phyloP scores from a whole-genome alignment of 2,797 vertebrate genomes.

The Chelidonichthys spinosus region DNA sequence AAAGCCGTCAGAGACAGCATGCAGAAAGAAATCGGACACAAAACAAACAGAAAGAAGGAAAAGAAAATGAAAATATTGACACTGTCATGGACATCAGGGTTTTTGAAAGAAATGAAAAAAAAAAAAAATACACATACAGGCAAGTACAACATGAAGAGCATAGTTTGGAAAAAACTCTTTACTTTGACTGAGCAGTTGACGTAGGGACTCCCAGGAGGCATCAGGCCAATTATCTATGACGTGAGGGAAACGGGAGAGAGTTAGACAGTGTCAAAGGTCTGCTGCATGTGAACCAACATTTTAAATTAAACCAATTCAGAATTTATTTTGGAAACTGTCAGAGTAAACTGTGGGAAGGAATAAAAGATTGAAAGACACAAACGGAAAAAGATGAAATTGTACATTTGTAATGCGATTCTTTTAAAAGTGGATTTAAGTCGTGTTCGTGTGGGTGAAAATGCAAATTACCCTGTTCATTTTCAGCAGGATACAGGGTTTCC shows the following conservation, averaged over 20 bases:
- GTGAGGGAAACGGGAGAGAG: constrained; percentile 33
- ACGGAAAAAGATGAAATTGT: neutral
- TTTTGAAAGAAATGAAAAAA: constrained; percentile 55
- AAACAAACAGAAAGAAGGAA: constrained; percentile 65
- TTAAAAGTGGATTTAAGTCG: neutral
- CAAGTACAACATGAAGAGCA: constrained; percentile 14
- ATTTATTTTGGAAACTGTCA: constrained; percentile 24
- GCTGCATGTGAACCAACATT: constrained; percentile 10
- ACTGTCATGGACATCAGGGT: constrained; percentile 50
- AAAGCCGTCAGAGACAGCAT: constrained; percentile 91
- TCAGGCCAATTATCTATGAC: constrained; percentile 93
- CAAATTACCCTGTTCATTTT: constrained; percentile 94
- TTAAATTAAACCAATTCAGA: constrained; percentile 12
- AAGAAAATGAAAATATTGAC: constrained; percentile 67
- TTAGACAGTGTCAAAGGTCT: constrained; percentile 11
- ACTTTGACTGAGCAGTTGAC: constrained; percentile 92
- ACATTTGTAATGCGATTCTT: neutral
- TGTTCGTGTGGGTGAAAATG: neutral
- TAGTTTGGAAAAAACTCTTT: constrained; percentile 63
- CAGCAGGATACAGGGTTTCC: constrained; percentile 91
- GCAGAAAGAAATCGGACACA: constrained; percentile 81
- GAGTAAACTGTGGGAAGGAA: constrained; percentile 6
- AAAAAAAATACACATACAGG: constrained; percentile 47
- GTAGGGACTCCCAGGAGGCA: constrained; percentile 86
- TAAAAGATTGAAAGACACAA: neutral